phyloP scores from a whole-genome alignment of 2,113 vertebrate species.

The Cyrtonyx montezumae region DNA sequence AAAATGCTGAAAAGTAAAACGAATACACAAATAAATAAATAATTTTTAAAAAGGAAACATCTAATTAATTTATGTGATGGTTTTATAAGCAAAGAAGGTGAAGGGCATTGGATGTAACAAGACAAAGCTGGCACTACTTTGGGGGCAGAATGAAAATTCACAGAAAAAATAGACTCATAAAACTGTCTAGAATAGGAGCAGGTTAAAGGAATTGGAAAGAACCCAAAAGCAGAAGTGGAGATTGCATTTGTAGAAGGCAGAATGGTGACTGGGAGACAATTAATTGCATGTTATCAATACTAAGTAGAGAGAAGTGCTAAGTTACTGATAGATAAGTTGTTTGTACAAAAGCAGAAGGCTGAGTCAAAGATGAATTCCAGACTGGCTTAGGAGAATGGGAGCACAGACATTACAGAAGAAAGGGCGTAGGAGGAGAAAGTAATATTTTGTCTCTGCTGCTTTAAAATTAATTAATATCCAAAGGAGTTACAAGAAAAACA shows the following conservation, averaged over 20 bases:
- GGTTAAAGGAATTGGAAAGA: background rate
- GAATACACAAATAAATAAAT: background rate
- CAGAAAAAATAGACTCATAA: background rate
- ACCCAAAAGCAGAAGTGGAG: background rate
- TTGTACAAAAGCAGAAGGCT: background rate
- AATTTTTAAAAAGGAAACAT: background rate
- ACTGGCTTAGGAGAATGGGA: background rate
- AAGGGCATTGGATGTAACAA: background rate
- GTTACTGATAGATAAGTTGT: background rate
- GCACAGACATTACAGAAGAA: background rate
- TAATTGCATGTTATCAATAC: background rate
- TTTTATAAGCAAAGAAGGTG: background rate
- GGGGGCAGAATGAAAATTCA: background rate
- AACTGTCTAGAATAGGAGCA: background rate
- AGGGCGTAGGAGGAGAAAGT: background rate
- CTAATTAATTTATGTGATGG: background rate
- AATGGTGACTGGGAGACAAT: background rate
- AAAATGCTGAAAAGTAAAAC: background rate
- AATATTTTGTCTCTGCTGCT: background rate
- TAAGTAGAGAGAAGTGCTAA: background rate
- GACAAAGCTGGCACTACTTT: background rate
- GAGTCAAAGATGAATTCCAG: background rate
- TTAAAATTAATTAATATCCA: background rate
- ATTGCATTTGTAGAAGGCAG: background rate
- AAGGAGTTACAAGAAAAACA: background rate